phyloP scores from a whole-genome alignment of 2,797 vertebrate genomes.

The Danio aesculapii region DNA sequence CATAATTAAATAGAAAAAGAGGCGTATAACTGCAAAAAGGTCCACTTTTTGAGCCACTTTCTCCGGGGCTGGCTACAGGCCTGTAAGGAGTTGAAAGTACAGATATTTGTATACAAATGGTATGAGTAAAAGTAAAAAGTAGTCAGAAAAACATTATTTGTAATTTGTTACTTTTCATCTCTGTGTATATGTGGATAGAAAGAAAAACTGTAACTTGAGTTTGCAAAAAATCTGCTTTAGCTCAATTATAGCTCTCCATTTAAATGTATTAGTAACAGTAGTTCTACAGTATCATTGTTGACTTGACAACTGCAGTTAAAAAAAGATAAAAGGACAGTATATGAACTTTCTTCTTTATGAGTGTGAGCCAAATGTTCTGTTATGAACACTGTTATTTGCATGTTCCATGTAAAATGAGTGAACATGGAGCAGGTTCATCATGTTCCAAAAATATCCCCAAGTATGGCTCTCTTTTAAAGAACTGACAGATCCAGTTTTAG shows the following conservation, averaged over 20 bases:
- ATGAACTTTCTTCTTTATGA: neutral
- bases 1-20: no score
- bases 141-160: no score
- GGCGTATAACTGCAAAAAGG: no score
- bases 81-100: no score
- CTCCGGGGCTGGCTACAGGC: no score
- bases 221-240: neutral
- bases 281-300: neutral
- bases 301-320: neutral
- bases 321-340: neutral
- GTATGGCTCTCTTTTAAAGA: conserved; percentile 36
- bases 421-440: conserved; percentile 29
- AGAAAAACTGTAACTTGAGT: neutral
- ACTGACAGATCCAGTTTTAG: conserved; percentile 56
- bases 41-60: no score
- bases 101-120: no score
- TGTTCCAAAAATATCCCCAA: conserved; percentile 40
- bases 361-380: neutral
- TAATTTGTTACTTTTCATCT: no score
- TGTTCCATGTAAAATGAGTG: neutral
- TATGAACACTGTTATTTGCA: neutral
- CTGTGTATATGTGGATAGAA: no score
- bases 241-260: neutral
- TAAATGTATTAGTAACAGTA: no score
- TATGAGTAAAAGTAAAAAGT: no score